phyloP scores from a whole-genome alignment of 2,888 invertebrate species.

The Oligia strigilis region DNA sequence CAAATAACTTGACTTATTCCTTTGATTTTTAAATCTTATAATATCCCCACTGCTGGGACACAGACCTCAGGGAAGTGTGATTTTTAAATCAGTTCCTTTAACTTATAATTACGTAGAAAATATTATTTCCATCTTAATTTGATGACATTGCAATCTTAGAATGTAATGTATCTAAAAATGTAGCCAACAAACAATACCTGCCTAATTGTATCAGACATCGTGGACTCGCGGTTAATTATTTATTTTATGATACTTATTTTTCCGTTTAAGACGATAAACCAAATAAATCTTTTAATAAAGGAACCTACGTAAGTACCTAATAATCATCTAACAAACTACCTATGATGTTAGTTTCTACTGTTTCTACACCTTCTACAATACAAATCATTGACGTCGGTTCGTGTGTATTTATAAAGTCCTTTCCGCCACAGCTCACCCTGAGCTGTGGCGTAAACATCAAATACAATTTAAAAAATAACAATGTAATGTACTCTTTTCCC shows the following conservation, averaged over 20 bases:
- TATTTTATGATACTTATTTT: background rate
- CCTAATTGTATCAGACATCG: background rate
- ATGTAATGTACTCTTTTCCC: background rate
- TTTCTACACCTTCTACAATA: background rate
- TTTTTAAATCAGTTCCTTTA: background rate
- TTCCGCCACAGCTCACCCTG: background rate
- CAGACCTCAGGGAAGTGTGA: too few species aligned
- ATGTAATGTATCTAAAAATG: background rate
- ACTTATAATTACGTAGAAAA: background rate
- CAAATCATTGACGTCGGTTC: background rate
- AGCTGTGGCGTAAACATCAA: background rate
- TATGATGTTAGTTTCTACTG: background rate
- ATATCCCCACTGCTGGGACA: too few species aligned
- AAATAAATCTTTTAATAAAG: background rate
- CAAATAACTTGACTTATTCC: background rate
- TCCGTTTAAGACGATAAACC: background rate
- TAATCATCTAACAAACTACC: background rate
- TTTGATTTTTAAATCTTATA: background rate
- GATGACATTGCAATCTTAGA: background rate
- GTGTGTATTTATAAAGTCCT: conserved; percentile 26
- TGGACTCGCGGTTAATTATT: background rate
- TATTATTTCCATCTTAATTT: background rate
- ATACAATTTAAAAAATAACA: background rate
- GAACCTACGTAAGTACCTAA: background rate
- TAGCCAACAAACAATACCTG: background rate